phyloP scores from a whole-genome alignment of 2,888 invertebrate genomes.

The Patella ulyssiponensis region DNA sequence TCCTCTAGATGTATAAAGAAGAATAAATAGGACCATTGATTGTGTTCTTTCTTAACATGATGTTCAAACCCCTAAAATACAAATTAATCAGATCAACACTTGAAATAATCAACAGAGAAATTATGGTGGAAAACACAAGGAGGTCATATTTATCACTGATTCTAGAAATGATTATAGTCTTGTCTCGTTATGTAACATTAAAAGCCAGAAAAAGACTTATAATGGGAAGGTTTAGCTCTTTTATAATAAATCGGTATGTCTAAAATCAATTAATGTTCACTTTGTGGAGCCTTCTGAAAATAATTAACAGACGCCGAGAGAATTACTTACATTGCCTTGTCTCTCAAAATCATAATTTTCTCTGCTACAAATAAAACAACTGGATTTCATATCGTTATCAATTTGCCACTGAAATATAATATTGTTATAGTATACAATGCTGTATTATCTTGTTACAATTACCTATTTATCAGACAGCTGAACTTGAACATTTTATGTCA shows the following conservation, averaged over 20 bases:
- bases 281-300: no score
- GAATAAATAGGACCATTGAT: constrained; percentile 71
- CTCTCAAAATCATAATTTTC: constrained; percentile 71
- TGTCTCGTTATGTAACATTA: no score
- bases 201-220: no score
- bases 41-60: constrained; percentile 70
- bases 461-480: not conserved
- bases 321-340: constrained; percentile 63
- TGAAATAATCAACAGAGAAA: no score
- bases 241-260: no score
- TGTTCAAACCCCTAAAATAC: constrained; percentile 65
- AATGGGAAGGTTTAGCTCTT: no score
- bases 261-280: no score
- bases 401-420: constrained; percentile 67
- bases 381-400: constrained; percentile 69
- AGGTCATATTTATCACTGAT: no score
- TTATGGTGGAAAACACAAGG: no score
- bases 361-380: constrained; percentile 70
- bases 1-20: constrained; percentile 72
- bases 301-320: not conserved
- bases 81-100: no score
- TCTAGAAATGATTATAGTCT: no score
- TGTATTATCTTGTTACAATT: not conserved
- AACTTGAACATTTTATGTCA: not conserved
- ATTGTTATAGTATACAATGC: not conserved